Percentiles rank a stretch among this genome's conserved stretches.
These are phyloP conservation scores for Leguminivora glycinivorella DNA, from an alignment of 1,140 invertebrate genomes.

Conservation along the genomic window DNA sequence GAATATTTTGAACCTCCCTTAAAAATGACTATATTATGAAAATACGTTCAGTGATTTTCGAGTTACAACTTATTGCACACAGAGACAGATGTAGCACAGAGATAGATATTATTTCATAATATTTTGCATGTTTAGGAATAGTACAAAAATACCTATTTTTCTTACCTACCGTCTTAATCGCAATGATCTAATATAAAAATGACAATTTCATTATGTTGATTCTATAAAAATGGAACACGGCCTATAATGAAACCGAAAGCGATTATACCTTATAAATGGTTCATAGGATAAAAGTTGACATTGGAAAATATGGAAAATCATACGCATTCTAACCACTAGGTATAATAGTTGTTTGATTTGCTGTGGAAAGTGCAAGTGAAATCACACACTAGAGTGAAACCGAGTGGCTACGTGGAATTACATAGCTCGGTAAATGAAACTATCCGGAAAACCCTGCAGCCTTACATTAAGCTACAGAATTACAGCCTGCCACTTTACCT, in stretches of 20 bases:
- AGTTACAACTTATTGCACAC: too few relatives aligned
- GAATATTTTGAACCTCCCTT: too few relatives aligned
- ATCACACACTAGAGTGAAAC: slow-evolving; percentile 43
- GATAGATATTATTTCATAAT: too few relatives aligned
- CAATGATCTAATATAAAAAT: too few relatives aligned
- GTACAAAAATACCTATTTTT: too few relatives aligned
- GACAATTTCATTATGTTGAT: not conserved
- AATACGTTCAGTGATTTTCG: too few relatives aligned
- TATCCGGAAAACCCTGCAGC: slow-evolving; percentile 40
- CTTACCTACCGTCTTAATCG: too few relatives aligned
- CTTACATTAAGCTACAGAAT: slow-evolving; percentile 23
- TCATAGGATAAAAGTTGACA: not conserved
- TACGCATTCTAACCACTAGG: slow-evolving; percentile 21
- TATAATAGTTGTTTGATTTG: slow-evolving; percentile 21
- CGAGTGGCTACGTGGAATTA: slow-evolving; percentile 32
- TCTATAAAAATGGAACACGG: not conserved
- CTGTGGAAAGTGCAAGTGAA: slow-evolving; percentile 44
- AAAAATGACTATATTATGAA: too few relatives aligned
- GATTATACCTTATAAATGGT: not conserved
- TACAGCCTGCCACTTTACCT: slow-evolving; percentile 14
- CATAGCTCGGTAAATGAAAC: slow-evolving; percentile 33
- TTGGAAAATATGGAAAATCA: slow-evolving; percentile 5
- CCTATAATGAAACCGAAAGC: not conserved
- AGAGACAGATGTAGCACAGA: too few relatives aligned
- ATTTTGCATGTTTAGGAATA: too few relatives aligned